Conservation (phyloP, 1,140 invertebrate genomes). For the Drosophila parvula region DNA sequence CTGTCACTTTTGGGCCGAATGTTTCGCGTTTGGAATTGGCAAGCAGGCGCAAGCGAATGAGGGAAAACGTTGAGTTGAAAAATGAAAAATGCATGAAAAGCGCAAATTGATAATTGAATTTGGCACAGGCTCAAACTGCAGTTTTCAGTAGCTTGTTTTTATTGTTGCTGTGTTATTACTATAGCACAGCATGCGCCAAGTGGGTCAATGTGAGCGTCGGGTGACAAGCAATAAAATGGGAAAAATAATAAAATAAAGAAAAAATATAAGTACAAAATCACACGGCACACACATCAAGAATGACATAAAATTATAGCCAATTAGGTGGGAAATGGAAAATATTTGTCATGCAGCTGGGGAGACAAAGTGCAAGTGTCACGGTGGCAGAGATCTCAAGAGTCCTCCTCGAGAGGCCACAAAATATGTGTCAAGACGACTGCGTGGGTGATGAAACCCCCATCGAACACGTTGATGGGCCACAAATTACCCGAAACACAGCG, state of each 20-base stretch:
- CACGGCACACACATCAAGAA: slow-evolving; percentile 16
- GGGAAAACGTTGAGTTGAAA: slow-evolving; percentile 44
- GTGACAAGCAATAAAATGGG: slow-evolving; percentile 32
- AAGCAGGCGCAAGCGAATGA: slow-evolving; percentile 7
- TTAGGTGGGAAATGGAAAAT: slow-evolving; percentile 43
- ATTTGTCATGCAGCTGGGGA: slow-evolving; percentile 7
- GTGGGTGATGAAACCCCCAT: slow-evolving; percentile 21
- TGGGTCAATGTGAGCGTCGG: slow-evolving; percentile 68
- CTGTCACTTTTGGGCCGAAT: slow-evolving; percentile 37
- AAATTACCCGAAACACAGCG: slow-evolving; percentile 49
- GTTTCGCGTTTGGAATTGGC: slow-evolving; percentile 14
- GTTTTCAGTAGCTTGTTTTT: slow-evolving; percentile 8
- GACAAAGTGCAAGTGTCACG: slow-evolving; percentile 6
- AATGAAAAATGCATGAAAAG: slow-evolving; percentile 62
- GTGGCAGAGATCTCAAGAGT: not conserved
- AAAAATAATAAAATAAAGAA: slow-evolving; percentile 27
- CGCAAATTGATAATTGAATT: slow-evolving; percentile 79
- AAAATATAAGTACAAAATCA: slow-evolving; percentile 23
- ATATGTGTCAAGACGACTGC: slow-evolving; percentile 22
- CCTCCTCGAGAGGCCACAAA: slow-evolving; percentile 19
- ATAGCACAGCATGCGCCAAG: slow-evolving; percentile 51
- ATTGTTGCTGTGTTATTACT: slow-evolving; percentile 15
- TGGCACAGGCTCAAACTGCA: slow-evolving; percentile 75
- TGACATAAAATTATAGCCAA: slow-evolving; percentile 47
- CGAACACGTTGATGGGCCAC: slow-evolving; percentile 34